A percentile compares a stretch with the other conserved stretches of the same genome.
Conservation (phyloP, 2,888 invertebrate species). For the Allacma fusca region DNA sequence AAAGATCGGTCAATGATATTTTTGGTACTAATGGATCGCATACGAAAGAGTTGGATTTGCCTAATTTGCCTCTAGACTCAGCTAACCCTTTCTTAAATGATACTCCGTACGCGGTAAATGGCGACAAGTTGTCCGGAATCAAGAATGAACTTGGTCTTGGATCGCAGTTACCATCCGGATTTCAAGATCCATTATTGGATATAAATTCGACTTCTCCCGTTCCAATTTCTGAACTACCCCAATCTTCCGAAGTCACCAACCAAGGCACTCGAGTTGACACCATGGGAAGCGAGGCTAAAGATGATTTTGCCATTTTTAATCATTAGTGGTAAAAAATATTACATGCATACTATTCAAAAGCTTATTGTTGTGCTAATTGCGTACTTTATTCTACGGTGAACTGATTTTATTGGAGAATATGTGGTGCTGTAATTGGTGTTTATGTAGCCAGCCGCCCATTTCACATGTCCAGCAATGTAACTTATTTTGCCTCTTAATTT, state of each 20-base stretch:
- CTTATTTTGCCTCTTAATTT: conserved; percentile 8
- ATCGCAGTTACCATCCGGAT: background rate
- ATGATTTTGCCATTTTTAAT: conserved; percentile 14
- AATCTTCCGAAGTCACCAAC: background rate
- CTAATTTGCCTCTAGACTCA: too few relatives aligned
- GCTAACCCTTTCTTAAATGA: background rate
- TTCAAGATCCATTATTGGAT: background rate
- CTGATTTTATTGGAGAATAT: conserved; percentile 19
- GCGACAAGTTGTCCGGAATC: background rate
- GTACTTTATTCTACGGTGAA: conserved; percentile 16
- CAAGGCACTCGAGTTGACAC: too few relatives aligned
- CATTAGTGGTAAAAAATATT: background rate
- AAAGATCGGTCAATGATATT: too few relatives aligned
- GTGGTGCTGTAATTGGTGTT: conserved; percentile 27
- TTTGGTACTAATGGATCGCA: too few relatives aligned
- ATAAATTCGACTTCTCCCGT: background rate
- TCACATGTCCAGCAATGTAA: background rate
- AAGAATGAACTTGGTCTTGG: conserved; percentile 7
- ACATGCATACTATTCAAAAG: too few relatives aligned
- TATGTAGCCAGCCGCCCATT: conserved; percentile 23
- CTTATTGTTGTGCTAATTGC: too few relatives aligned
- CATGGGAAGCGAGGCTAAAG: background rate
- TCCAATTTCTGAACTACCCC: background rate
- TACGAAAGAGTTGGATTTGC: too few relatives aligned
- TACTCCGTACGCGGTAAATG: background rate